phyloP scores from a whole-genome alignment of 2,113 vertebrate species.

The Apus apus region DNA sequence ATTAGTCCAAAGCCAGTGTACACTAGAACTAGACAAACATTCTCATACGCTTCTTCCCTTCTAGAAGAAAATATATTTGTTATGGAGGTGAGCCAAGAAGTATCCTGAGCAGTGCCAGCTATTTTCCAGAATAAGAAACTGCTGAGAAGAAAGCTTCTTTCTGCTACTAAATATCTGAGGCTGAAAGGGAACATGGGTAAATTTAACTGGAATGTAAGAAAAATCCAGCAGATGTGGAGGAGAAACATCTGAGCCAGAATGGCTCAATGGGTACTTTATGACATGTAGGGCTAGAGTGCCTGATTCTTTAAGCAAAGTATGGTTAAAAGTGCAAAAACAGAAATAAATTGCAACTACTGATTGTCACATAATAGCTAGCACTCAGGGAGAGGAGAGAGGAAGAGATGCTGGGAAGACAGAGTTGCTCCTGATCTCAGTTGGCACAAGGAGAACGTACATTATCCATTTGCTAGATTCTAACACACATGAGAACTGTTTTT shows the following conservation, averaged over 20 bases:
- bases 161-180: neutral
- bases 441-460: neutral
- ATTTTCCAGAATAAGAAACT: conserved; percentile 34
- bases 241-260: neutral
- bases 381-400: neutral
- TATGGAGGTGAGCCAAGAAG: conserved; percentile 15
- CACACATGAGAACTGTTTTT: neutral
- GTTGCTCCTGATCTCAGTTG: neutral
- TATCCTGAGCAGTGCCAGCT: neutral
- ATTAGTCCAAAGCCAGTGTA: neutral
- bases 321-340: neutral
- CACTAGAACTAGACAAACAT: neutral
- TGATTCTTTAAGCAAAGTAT: neutral
- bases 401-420: neutral
- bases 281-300: neutral
- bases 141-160: neutral
- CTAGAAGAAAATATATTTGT: conserved; percentile 7
- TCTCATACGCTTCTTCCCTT: neutral
- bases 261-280: no score
- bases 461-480: neutral
- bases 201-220: neutral
- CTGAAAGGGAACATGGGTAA: neutral
- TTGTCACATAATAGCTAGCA: neutral
- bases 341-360: neutral
- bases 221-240: neutral